Base-by-base conservation (phyloP, 2,888 invertebrate species). In the Cylindroiulus punctatus region DNA sequence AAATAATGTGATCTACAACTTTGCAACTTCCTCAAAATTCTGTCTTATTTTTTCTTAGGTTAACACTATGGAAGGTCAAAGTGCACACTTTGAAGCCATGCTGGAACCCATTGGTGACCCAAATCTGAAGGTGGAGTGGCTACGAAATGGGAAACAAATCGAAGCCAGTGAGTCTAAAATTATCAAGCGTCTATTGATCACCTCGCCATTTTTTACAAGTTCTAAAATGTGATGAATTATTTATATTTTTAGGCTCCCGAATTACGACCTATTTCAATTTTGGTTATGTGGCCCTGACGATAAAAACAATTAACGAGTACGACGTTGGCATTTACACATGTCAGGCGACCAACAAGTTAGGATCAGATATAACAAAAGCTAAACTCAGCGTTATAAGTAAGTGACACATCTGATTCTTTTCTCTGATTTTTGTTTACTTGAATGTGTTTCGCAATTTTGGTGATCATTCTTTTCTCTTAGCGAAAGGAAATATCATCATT, bases 11-110 rank as follows among this genome's bases (percentile, higher is more conserved):
- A 7, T 22, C 17, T 32, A 40, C 19, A 85, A 42, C 32, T n/a
- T 36, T 86, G 0, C 26, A 76, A 76, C 14, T 30, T 7, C 10
- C 12, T 30, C 0, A 12, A 76, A 52, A 44, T 14, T 44, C 14
- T 14, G 14, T 81, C 40, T 40, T 14, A 14, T 84, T 30, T 52
- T 26, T 57, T 40, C 40, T 32, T 84, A 88, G 87, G 26, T 87
- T 10, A 88, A 88, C 44, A 85, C 97, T 90, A 94, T 95, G 90
- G 98, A 98, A 92, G 96, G 97, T 89, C 97, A 97, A 88, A 97
- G 96, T 90, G 97, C 97, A 89, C 98, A 98, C 90, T 97, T 98
- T 90, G 98, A 98, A 93, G 97, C 97, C 89, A 95, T 97, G 88
- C 93, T 98, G 84, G 97, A 98, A 91, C 98, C 98, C 87, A 93